Evolutionary conservation across 2,888 invertebrate genomes (phyloP), one percentile per base, ranked within the genome.

Genomic region (Nomada lathburiana): DNA sequence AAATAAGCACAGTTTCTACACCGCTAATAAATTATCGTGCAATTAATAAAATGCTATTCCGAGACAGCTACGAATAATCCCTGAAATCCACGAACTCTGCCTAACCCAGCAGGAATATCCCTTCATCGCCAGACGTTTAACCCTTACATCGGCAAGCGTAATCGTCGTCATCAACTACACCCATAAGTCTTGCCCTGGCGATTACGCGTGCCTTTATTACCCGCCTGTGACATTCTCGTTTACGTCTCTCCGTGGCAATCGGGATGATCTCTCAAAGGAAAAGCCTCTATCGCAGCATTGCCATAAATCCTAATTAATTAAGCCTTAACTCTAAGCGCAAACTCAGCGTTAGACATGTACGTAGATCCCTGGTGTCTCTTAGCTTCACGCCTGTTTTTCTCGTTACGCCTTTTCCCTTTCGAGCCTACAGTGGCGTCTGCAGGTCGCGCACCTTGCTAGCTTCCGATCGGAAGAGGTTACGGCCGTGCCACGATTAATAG

Each of bases 401-500:
- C 72, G 53, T 55, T 36, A 47, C 29, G 53, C 59, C 64, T 80
- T 75, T 69, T 60, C 80, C 7, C 26, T 26, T 23, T 47, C 23
- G 13, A 60, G 52, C 47, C 62, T 20, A 60, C 76, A 29, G 52
- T 60, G 59, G 60, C 62, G 47, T 23, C 20, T 7, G 11, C 44
- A 47, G 36, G n/a, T 62, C 29, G 68, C 57, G 67, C 47, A 69
- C 80, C 72, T 68, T 57, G 74, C 64, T 79, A 76, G 84, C 81
- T 87, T 87, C 86, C 86, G 88, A 67, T 23, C 29, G 86, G 88
- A 86, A 80, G 88, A 74, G 80, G 73, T 65, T 81, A 79, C 80
- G 80, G 71, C 52, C 77, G 75, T 69, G 60, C 79, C 75, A 85
- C 89, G 89, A 90, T 90, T 90, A 89, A 90, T 90, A 88, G 90